phyloP scores from a whole-genome alignment of 2,113 vertebrate species.

The Crocuta crocuta region DNA sequence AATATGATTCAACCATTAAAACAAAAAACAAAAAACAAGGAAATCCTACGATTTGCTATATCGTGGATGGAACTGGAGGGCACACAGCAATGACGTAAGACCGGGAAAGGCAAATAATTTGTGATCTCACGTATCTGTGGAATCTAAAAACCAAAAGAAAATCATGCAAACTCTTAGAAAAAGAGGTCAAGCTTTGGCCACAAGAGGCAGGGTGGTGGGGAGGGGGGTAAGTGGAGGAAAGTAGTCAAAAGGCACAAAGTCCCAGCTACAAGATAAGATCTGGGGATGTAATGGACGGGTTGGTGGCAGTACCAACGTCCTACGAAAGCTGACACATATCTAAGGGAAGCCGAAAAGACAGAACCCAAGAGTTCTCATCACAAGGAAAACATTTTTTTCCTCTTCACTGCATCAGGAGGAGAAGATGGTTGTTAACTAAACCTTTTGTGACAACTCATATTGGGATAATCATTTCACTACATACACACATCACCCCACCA shows the following conservation, averaged over 20 bases:
- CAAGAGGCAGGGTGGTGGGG: not conserved
- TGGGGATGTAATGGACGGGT: accelerated
- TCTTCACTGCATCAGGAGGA: not conserved
- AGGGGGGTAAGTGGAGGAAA: not conserved
- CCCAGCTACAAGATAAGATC: not conserved
- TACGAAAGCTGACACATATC: not conserved
- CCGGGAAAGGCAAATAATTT: not conserved
- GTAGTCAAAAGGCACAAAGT: not conserved
- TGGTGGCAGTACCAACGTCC: accelerated
- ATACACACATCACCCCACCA: not conserved
- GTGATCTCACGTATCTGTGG: not conserved
- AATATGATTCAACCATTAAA: not conserved
- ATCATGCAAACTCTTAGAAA: not conserved
- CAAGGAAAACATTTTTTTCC: not conserved
- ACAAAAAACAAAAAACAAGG: not conserved
- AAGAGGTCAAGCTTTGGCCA: not conserved
- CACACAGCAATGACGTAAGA: not conserved
- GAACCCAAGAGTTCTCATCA: not conserved
- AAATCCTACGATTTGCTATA: not conserved
- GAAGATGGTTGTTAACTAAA: not conserved
- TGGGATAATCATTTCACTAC: not conserved
- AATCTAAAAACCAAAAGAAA: not conserved
- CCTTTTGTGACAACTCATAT: too few relatives aligned
- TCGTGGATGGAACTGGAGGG: not conserved
- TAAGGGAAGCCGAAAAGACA: not conserved